These are phyloP conservation scores for Meloidogyne hapla DNA, from an alignment of 1,140 invertebrate genomes.

Conservation along the genomic window DNA sequence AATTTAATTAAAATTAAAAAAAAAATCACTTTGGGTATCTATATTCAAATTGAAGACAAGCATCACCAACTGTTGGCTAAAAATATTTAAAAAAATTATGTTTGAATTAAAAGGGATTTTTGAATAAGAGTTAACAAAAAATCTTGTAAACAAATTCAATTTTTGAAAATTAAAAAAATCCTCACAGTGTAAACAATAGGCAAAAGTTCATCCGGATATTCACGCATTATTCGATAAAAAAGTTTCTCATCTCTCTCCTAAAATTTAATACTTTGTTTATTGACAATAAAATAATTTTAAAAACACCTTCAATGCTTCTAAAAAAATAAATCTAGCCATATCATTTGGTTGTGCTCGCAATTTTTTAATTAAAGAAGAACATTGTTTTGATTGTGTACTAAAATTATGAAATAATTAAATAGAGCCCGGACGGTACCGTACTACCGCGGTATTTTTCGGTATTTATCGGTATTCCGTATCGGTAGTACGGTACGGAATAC, in stretches of 20 bases:
- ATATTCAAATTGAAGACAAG: slow-evolving; percentile 27
- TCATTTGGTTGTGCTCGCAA: slow-evolving; percentile 82
- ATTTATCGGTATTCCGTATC: no score
- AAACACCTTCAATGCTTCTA: slow-evolving; percentile 57
- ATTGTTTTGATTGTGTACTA: slow-evolving; percentile 85
- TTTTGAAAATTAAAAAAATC: slow-evolving; percentile 71
- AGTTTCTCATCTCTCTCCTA: slow-evolving; percentile 90
- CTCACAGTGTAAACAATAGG: slow-evolving; percentile 92
- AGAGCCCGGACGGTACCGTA: no score
- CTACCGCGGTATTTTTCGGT: no score
- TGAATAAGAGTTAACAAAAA: slow-evolving; percentile 6
- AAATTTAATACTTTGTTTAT: no score
- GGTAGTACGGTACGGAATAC: no score
- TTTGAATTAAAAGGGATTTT: not conserved
- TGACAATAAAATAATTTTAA: slow-evolving; percentile 7
- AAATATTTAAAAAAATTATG: slow-evolving; percentile 6
- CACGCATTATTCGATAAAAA: slow-evolving; percentile 85
- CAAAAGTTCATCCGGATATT: slow-evolving; percentile 82
- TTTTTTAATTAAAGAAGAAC: slow-evolving; percentile 76
- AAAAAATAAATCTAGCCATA: slow-evolving; percentile 83
- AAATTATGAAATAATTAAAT: slow-evolving; percentile 72
- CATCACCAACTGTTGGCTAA: slow-evolving; percentile 24
- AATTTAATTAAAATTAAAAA: not conserved
- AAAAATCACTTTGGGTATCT: slow-evolving; percentile 21
- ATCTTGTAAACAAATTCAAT: slow-evolving; percentile 63